A percentile compares a stretch with the other conserved stretches of the same genome.
Conservation (phyloP, 2,113 vertebrate genomes). For the Apteryx mantelli region DNA sequence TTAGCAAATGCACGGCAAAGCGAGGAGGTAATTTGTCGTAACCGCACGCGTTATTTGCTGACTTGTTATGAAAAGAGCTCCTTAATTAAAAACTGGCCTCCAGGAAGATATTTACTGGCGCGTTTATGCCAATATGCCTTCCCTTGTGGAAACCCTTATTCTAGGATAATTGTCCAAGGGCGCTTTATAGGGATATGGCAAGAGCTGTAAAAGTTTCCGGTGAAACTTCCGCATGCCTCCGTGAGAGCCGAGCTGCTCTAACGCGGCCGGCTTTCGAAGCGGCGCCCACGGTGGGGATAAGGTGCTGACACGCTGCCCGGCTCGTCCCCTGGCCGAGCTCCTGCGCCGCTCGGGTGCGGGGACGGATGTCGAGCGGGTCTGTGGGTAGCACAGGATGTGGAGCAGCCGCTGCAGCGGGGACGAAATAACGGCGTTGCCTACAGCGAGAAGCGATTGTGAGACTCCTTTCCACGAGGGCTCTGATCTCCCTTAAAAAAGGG, state of each 20-base stretch:
- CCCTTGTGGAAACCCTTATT: neutral
- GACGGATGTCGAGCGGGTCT: neutral
- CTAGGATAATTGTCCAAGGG: neutral
- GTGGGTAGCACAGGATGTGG: neutral
- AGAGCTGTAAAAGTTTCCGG: neutral
- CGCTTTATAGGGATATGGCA: fast-evolving
- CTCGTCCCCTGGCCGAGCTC: too few species aligned
- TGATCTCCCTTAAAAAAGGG: neutral
- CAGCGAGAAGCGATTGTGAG: fast-evolving
- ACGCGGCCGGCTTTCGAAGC: too few species aligned
- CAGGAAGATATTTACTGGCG: neutral
- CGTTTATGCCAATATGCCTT: neutral
- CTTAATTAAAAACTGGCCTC: conserved; percentile 34
- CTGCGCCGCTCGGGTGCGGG: too few species aligned
- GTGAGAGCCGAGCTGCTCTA: neutral
- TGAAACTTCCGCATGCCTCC: neutral
- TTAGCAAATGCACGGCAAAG: fast-evolving
- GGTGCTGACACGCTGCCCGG: too few species aligned
- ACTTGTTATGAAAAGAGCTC: neutral
- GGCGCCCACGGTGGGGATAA: too few species aligned
- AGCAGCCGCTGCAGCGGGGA: neutral
- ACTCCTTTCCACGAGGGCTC: neutral
- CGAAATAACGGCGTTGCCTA: neutral
- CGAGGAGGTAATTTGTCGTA: neutral
- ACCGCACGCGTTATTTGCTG: neutral